Evolutionary conservation across 2,888 invertebrate species (phyloP).

Genomic region (Apamea anceps): DNA sequence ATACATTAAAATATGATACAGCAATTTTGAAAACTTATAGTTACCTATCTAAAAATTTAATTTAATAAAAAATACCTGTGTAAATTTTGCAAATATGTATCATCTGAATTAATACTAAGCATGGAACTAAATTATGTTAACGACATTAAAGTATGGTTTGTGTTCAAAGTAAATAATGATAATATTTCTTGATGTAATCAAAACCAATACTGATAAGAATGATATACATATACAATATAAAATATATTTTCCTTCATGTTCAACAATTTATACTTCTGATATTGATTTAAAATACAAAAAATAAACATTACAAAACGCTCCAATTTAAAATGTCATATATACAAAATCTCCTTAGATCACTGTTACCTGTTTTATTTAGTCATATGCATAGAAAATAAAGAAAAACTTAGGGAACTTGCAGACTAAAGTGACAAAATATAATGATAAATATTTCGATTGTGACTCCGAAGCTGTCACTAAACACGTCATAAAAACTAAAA

Average conservation of each 20-base stretch:
- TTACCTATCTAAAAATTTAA: constrained; percentile 66
- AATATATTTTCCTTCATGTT: constrained; percentile 82
- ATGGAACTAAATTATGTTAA: constrained; percentile 65
- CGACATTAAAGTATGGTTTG: constrained; percentile 61
- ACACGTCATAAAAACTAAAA: constrained; percentile 87
- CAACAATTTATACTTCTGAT: constrained; percentile 84
- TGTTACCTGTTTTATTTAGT: constrained; percentile 75
- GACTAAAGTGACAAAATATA: constrained; percentile 77
- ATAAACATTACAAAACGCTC: constrained; percentile 77
- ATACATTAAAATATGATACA: constrained; percentile 76
- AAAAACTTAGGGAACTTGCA: constrained; percentile 74
- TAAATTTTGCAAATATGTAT: constrained; percentile 61
- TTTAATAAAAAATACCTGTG: constrained; percentile 63
- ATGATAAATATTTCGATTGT: constrained; percentile 80
- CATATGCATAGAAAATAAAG: constrained; percentile 67
- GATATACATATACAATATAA: constrained; percentile 75
- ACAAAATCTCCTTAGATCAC: constrained; percentile 77
- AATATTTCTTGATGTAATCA: constrained; percentile 64
- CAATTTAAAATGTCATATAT: constrained; percentile 82
- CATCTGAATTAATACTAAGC: constrained; percentile 65
- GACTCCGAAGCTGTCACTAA: constrained; percentile 85
- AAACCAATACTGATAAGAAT: constrained; percentile 67
- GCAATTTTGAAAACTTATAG: constrained; percentile 78
- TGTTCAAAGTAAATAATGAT: constrained; percentile 54
- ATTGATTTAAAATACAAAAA: constrained; percentile 80